Evolutionary conservation across 2,797 vertebrate genomes (phyloP), one percentile per base, ranked within the genome.

Genomic region (Gallinago solitaria): DNA sequence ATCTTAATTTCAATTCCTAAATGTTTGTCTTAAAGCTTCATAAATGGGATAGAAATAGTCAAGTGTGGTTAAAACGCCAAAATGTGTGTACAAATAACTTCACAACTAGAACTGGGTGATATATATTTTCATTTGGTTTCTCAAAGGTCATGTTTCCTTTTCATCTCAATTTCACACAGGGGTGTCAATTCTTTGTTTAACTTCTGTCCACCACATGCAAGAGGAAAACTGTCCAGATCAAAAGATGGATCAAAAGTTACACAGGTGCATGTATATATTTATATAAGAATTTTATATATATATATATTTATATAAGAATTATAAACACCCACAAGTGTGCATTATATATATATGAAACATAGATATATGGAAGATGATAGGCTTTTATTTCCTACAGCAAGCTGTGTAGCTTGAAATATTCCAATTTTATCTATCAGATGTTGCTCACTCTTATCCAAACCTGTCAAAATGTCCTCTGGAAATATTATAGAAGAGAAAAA

Each of bases 271-370:
- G 2, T 57, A 6, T 4, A 5, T n/a, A 85, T 59, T 69, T 70
- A 37, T 45, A 8, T 14, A 61, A 69, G 9, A 57, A 32, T 43
- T 56, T 30, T 54, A 54, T 39, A 14, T 39, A 39, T 39, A 12
- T 57, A 6, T 4, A 5, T 35, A 85, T 59, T 65, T 70, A 37
- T 45, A 9, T 14, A 61, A 70, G 10, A 53, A 32, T 43, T 51
- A 32, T 54, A 54, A 80, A 76, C 43, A 37, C 17, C 5, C 17
- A 60, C 0, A 0, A 24, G 8, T 53, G 18, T 28, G 7, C 14
- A 9, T n/a, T 79, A 64, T 63, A 17, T 4, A 37, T 60, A 60
- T 30, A 56, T 33, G 21, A 56, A 76, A 73, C 12, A 19, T 28
- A 64, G 17, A 2, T 45, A 39, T 65, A 43, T 45, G 27, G 35